A percentile compares a stretch with the other conserved stretches of the same genome.
These are phyloP conservation scores for Cylindroiulus punctatus DNA, from an alignment of 2,888 invertebrate genomes.

Conservation along the genomic window DNA sequence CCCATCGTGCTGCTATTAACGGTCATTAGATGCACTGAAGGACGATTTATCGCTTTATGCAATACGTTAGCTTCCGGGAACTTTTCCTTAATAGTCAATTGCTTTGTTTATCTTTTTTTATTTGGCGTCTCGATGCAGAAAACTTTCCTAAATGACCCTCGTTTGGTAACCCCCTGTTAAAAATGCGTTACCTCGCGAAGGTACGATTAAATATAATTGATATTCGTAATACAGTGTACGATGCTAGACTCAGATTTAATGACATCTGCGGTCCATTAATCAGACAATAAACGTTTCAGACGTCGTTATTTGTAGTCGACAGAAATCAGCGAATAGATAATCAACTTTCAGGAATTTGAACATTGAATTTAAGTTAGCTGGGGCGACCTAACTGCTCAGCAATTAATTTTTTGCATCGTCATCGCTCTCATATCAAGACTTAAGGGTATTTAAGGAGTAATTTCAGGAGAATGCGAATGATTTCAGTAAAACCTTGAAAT, in stretches of 20 bases:
- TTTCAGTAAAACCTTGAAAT: neutral
- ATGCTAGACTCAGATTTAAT: neutral
- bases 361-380: neutral
- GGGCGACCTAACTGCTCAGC: neutral
- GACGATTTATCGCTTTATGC: neutral
- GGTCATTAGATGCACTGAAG: neutral
- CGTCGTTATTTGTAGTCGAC: neutral
- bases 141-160: neutral
- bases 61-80: constrained; percentile 10
- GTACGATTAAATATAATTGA: neutral
- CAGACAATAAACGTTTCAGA: neutral
- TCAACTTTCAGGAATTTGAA: neutral
- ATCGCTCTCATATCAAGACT: neutral
- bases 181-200: neutral
- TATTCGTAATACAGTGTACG: neutral
- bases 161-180: neutral
- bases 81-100: neutral
- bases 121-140: neutral
- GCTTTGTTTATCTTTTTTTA: neutral
- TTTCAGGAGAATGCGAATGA: neutral
- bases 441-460: neutral
- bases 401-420: constrained; percentile 14
- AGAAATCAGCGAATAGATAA: neutral
- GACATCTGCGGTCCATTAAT: neutral
- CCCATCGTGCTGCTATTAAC: neutral